Conservation (phyloP, 2,888 invertebrate genomes). For the Cryptosula pallasiana region DNA sequence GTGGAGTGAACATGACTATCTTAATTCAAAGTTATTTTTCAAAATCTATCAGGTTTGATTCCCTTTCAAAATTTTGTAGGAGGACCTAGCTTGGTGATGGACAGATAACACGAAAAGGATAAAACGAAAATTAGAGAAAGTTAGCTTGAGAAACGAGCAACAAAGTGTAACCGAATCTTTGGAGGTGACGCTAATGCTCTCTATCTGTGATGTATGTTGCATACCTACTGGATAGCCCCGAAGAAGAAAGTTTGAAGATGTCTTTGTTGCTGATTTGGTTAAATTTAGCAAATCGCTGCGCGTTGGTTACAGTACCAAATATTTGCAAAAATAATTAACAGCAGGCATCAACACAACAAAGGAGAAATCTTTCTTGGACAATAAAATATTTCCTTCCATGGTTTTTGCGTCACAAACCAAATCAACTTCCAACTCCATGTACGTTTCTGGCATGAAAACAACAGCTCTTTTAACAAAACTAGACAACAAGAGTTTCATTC, state of each 20-base stretch:
- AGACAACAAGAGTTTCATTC: not conserved
- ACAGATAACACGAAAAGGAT: not conserved
- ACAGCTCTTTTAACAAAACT: not conserved
- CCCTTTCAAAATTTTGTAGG: constrained; percentile 7
- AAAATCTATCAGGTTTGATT: too few relatives aligned
- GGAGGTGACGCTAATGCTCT: not conserved
- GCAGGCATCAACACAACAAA: not conserved
- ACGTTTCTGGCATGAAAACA: not conserved
- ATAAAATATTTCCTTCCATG: not conserved
- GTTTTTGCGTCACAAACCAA: not conserved
- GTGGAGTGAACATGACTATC: too few relatives aligned
- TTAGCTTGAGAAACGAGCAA: not conserved
- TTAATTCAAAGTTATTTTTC: too few relatives aligned
- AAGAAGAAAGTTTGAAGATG: not conserved
- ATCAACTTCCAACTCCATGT: not conserved
- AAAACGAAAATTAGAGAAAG: not conserved
- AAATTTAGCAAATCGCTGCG: not conserved
- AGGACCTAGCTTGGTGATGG: not conserved
- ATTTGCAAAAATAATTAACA: not conserved
- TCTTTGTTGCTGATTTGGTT: not conserved
- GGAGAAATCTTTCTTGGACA: not conserved
- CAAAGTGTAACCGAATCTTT: not conserved
- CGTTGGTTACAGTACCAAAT: not conserved
- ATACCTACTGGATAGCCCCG: not conserved
- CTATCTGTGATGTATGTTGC: not conserved